Evolutionary conservation across 2,888 invertebrate species (phyloP).

Genomic region (Rugalucina vietnamica): DNA sequence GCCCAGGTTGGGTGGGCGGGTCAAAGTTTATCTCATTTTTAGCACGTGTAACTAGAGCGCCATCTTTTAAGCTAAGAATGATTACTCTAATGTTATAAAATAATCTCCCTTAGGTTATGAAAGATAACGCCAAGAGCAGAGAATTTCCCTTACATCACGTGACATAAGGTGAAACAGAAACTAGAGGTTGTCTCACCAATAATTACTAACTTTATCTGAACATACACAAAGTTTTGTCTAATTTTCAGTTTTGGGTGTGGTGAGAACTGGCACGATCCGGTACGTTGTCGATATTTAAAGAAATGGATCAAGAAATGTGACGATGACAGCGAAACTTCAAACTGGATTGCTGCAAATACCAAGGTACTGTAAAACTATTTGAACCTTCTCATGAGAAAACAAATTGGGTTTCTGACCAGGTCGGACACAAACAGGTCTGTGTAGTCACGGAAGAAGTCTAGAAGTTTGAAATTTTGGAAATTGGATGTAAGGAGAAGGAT

Average conservation of each 20-base stretch:
- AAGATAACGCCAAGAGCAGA: no score
- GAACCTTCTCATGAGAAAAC: no score
- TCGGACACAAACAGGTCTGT: no score
- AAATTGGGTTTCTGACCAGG: no score
- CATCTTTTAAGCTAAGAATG: not conserved
- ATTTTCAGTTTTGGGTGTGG: slow-evolving; percentile 94
- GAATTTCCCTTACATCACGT: no score
- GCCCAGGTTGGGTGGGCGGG: not conserved
- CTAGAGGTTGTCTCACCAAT: not conserved
- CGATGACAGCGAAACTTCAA: slow-evolving; percentile 99
- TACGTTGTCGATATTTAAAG: slow-evolving; percentile 95
- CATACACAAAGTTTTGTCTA: not conserved
- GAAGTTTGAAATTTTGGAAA: no score
- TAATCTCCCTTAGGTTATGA: not conserved
- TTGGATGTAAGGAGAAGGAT: no score
- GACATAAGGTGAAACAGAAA: no score
- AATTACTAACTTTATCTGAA: not conserved
- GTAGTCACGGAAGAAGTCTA: no score
- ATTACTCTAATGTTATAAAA: not conserved
- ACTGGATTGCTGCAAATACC: slow-evolving; percentile 99
- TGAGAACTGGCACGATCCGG: slow-evolving; percentile 94
- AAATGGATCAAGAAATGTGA: slow-evolving; percentile 99
- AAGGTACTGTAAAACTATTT: slow-evolving; percentile 89
- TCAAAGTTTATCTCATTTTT: not conserved
- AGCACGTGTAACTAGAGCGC: not conserved